Evolutionary conservation across 1,140 invertebrate genomes (phyloP), one percentile per base, ranked within the genome.

Genomic region (Drosophila sproati): DNA sequence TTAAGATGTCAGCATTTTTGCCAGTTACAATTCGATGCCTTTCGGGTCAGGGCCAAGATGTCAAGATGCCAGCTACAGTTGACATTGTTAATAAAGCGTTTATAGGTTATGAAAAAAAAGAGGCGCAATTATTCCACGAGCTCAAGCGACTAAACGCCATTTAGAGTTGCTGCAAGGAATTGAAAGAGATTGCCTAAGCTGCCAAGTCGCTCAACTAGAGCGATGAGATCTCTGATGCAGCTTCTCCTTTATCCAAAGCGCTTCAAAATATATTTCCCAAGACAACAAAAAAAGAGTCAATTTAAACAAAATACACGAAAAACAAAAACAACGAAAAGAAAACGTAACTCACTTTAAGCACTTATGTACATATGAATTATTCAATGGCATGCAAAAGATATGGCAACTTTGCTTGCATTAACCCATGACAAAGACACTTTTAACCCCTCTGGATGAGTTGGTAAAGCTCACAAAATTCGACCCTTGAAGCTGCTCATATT

Each of bases 41-140:
- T 66, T 66, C 20, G 41, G 41, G 34, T 71, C 68, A 71, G 59
- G 68, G 68, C 41, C 60, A 63, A 56, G 68, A n/a, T 35, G 7
- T 4, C 35, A 41, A 37, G 7, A 10, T n/a, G 28, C 4, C 50
- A 28, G 4, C 20, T 0, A 12, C 7, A 51, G 8, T 59, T 39
- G 59, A 50, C 47, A 50, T 50, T 50, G 47, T 31, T 50, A 7
- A 31, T 32, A 45, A 6, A 32, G 3, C n/a, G 8, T 34, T 43
- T 64, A 64, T 8, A 12, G 29, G 31, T 45, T 20, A 3, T 50
- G 32, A 12, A 12, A 12, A 20, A 20, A 20, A 20, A 20, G 2
- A 37, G 20, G 12, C 8, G 32, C 57, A 60, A 60, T 60, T 60
- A 60, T 34, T 35, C 20, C 5, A 48, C 48, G 32, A 47, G 12